phyloP scores from a whole-genome alignment of 2,797 vertebrate species.

The Manis crassicaudata region DNA sequence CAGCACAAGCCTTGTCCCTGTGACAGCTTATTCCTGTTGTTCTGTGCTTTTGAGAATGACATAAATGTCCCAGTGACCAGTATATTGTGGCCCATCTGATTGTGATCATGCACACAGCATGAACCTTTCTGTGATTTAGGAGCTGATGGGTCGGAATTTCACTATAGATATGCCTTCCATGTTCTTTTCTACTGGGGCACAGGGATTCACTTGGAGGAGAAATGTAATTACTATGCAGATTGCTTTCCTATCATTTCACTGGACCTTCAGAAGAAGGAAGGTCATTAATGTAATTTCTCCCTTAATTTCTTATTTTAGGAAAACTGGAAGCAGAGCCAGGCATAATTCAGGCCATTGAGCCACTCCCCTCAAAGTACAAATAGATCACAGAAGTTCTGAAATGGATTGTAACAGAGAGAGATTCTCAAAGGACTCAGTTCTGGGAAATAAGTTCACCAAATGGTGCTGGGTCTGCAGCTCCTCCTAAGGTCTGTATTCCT shows the following conservation, averaged over 20 bases:
- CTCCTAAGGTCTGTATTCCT: not conserved
- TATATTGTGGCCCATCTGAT: not conserved
- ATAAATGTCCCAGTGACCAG: not conserved
- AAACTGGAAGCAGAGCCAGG: constrained; percentile 20
- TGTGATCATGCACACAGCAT: not conserved
- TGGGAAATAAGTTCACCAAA: not conserved
- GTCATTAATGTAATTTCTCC: constrained; percentile 59
- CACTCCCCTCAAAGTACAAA: not conserved
- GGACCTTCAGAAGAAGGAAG: constrained; percentile 67
- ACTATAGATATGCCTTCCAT: constrained; percentile 58
- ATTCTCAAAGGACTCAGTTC: constrained; percentile 35
- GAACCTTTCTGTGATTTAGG: constrained; percentile 44
- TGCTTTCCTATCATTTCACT: constrained; percentile 65
- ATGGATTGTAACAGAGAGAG: not conserved
- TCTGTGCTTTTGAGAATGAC: not conserved
- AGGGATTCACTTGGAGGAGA: not conserved
- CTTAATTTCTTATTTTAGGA: constrained; percentile 58
- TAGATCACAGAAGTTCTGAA: not conserved
- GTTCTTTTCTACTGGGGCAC: not conserved
- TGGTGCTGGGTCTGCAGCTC: not conserved
- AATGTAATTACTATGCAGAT: constrained; percentile 72
- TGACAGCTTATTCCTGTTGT: constrained; percentile 30
- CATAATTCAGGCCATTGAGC: constrained; percentile 2
- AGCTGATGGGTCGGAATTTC: constrained; percentile 50
- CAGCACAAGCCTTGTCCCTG: not conserved